Evolutionary conservation across 2,113 vertebrate genomes (phyloP), one percentile per base, ranked within the genome.

Genomic region (Cisticola juncidis): DNA sequence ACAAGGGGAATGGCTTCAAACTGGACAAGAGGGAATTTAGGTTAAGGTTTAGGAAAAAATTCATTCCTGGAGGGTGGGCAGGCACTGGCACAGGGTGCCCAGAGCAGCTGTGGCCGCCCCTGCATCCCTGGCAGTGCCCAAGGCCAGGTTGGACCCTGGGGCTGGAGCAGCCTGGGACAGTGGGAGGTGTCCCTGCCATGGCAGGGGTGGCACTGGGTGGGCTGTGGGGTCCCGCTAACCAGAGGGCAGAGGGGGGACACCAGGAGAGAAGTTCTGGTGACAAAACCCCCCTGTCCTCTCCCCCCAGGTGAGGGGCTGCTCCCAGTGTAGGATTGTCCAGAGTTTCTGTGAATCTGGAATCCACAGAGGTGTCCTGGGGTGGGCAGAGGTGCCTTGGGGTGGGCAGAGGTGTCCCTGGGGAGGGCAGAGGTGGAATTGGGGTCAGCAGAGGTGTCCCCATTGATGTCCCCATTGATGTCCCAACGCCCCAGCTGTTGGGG

Each of bases 201-300:
- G 44, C 50, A 33, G 42, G 56, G 57, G 11, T 57, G 68, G 31
- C 4, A 5, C 25, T 26, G 35, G 44, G 1, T 7, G 58, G 14
- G 19, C 0, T 36, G 0, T 50, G 0, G 2, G 26, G 21, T 65
- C 58, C 9, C 36, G 50, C 31, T 31, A 19, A 8, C 6, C 33
- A 54, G 72, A 68, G 20, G 18, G 35, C 54, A 40, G 58, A 72
- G 20, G 1, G 11, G 21, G 7, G 8, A 61, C 40, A 15, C 25
- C n/a, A 40, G 26, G 28, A 57, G 18, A 24, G 11, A 82, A 70
- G 9, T 26, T 35, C 17, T 1, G 2, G 36, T n/a, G 89, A 51
- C 8, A 31, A 91, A 88, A 16, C 23, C 5, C 25, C 25, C 28
- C 42, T 26, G 14, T 13, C 8, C 53, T 12, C 25, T 2, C 18